Base-by-base conservation (phyloP, 2,797 vertebrate genomes). In the Acrossocheilus wenchowensis region DNA sequence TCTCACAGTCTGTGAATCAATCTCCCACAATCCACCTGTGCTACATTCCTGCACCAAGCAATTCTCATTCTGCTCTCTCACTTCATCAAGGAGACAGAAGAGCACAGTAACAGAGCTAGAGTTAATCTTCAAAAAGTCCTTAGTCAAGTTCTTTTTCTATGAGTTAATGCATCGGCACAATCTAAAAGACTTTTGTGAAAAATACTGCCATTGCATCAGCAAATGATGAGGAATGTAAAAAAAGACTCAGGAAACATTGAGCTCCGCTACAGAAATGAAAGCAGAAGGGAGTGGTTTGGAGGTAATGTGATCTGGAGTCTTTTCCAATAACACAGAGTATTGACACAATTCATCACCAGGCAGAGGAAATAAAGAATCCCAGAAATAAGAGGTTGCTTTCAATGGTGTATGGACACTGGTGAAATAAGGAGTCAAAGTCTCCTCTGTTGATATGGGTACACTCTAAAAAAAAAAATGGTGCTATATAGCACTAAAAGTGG, bases 301-400 rank as follows among this genome's bases (percentile, higher is more conserved):
- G 84, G 90, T 94, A 92, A 94, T 94, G 92, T 93, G 93, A 87
- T 68, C 30, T 36, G 64, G 2, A 86, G 91, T 92, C 92, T 91
- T 92, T 91, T 93, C 89, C 91, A 94, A 93, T 93, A 94, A 91
- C 89, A 89, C 86, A 87, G 86, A 88, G 91, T 93, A 94, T 93
- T 94, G 94, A 93, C 93, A 93, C 94, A 92, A 95, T 96, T 95
- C 93, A 95, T 96, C 95, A 96, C 91, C 81, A 86, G 91, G 89
- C 91, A 89, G 92, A 87, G 87, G 90, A 92, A 93, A 91, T 88
- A 84, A 48, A 14, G 21, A 48, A 66, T 10, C 23, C 52, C 8
- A 48, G 30, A 52, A 84, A 74, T 77, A 68, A 84, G 43, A 50
- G 8, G 78, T 26, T 79, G 30, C 30, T 39, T 78, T 57, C 30